A percentile compares a stretch with the other conserved stretches of the same genome.
Conservation (phyloP, 2,888 invertebrate species). For the Ophonus ardosiacus region DNA sequence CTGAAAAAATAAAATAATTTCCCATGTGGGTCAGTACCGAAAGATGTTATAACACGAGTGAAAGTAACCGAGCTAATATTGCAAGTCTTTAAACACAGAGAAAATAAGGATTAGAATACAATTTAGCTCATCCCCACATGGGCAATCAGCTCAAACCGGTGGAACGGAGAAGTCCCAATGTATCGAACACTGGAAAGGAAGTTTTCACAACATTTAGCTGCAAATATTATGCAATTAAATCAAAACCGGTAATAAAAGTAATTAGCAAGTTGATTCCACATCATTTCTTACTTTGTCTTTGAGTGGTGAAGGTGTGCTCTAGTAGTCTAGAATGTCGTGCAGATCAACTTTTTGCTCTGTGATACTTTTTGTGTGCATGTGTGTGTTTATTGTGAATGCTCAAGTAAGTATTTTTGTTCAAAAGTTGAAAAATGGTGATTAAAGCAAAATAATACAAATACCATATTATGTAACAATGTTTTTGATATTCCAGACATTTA, state of each 20-base stretch:
- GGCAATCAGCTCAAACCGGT: slow-evolving; percentile 32
- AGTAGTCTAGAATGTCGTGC: slow-evolving; percentile 33
- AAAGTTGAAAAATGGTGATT: neutral
- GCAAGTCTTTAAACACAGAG: slow-evolving; percentile 11
- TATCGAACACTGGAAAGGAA: slow-evolving; percentile 54
- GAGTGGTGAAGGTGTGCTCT: slow-evolving; percentile 45
- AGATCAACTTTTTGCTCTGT: slow-evolving; percentile 13
- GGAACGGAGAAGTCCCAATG: slow-evolving; percentile 15
- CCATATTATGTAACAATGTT: too few relatives aligned
- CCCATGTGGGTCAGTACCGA: slow-evolving; percentile 56
- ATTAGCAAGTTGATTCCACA: slow-evolving; percentile 24
- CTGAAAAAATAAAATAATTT: slow-evolving; percentile 12
- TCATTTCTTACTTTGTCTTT: slow-evolving; percentile 53
- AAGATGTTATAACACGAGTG: slow-evolving; percentile 61
- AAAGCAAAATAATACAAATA: too few relatives aligned
- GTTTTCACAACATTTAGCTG: slow-evolving; percentile 52
- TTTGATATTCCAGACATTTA: neutral
- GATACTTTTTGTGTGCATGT: slow-evolving; percentile 27
- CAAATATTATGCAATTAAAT: slow-evolving; percentile 61
- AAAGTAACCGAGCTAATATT: slow-evolving; percentile 34
- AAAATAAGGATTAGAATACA: slow-evolving; percentile 51
- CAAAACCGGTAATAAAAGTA: slow-evolving; percentile 59
- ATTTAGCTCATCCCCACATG: slow-evolving; percentile 57
- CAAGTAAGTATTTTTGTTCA: slow-evolving; percentile 29
- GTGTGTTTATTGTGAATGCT: slow-evolving; percentile 13